Percentiles rank a stretch among this genome's conserved stretches.
phyloP scores from a whole-genome alignment of 1,140 invertebrate genomes.

The Goniozus legneri region DNA sequence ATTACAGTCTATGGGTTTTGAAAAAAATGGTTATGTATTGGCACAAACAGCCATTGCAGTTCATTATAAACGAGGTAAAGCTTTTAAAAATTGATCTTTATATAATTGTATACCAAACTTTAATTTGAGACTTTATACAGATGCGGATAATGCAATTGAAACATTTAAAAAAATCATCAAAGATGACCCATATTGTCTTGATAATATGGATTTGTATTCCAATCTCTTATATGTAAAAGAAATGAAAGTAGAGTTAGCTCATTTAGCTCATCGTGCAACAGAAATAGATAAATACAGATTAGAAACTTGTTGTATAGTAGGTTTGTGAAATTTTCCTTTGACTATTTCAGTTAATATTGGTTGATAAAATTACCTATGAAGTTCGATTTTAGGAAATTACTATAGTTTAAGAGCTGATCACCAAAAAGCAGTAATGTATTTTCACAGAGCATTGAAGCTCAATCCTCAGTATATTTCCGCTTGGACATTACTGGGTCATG shows the following conservation, averaged over 20 bases:
- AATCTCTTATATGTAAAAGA: slow-evolving; percentile 95
- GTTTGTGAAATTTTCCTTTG: slow-evolving; percentile 54
- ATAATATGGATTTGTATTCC: slow-evolving; percentile 96
- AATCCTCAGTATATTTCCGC: slow-evolving; percentile 94
- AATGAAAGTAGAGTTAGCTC: slow-evolving; percentile 85
- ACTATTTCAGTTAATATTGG: background rate
- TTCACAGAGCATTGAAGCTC: slow-evolving; percentile 89
- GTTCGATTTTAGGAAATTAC: slow-evolving; percentile 79
- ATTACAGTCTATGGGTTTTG: slow-evolving; percentile 76
- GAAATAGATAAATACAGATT: slow-evolving; percentile 95
- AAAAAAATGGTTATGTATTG: slow-evolving; percentile 84
- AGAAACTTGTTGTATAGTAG: slow-evolving; percentile 98
- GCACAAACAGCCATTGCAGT: slow-evolving; percentile 89
- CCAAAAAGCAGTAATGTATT: slow-evolving; percentile 94
- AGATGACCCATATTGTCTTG: slow-evolving; percentile 87
- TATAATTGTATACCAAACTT: background rate
- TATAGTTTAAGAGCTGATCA: slow-evolving; percentile 95
- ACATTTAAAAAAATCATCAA: slow-evolving; percentile 79
- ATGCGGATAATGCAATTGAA: slow-evolving; percentile 84
- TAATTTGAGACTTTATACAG: slow-evolving; percentile 52
- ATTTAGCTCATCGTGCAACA: slow-evolving; percentile 89
- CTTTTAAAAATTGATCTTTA: slow-evolving; percentile 9
- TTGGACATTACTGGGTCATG: slow-evolving; percentile 98
- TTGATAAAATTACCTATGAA: background rate
- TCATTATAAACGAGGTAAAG: slow-evolving; percentile 84